Conservation (phyloP, 2,888 invertebrate species). For the Tachina grossa region DNA sequence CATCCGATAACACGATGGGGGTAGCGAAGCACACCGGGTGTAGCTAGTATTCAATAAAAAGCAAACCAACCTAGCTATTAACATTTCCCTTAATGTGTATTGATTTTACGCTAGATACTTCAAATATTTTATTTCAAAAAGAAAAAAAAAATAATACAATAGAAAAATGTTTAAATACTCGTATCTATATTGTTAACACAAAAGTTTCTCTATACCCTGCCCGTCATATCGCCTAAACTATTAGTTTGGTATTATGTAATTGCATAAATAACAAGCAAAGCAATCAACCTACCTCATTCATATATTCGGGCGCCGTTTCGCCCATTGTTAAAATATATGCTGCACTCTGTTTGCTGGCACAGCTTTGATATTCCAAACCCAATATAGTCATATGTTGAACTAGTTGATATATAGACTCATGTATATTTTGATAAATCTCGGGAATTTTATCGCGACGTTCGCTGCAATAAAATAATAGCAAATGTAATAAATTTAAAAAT, state of each 20-base stretch:
- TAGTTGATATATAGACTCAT: slow-evolving; percentile 89
- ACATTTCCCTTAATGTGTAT: not conserved
- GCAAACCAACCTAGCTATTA: too few species aligned
- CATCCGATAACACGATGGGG: too few species aligned
- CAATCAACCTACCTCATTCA: slow-evolving; percentile 84
- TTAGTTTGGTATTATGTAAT: not conserved
- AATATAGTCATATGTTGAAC: slow-evolving; percentile 85
- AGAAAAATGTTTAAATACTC: not conserved
- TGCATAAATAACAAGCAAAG: not conserved
- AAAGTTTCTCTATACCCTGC: not conserved
- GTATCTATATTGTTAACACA: not conserved
- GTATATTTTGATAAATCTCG: slow-evolving; percentile 88
- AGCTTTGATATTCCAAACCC: slow-evolving; percentile 84
- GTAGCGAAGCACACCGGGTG: too few species aligned
- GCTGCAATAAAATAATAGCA: slow-evolving; percentile 81
- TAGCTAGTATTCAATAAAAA: not conserved
- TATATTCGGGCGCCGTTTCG: slow-evolving; percentile 84
- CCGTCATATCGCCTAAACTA: too few species aligned
- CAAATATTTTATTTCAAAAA: not conserved
- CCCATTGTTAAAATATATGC: slow-evolving; percentile 85
- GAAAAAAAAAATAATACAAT: not conserved
- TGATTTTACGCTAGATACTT: not conserved
- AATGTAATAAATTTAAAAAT: not conserved
- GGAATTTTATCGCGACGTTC: slow-evolving; percentile 87
- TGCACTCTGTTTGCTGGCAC: slow-evolving; percentile 78